Conservation (phyloP, 2,797 vertebrate genomes). For the Darevskia mixta region DNA sequence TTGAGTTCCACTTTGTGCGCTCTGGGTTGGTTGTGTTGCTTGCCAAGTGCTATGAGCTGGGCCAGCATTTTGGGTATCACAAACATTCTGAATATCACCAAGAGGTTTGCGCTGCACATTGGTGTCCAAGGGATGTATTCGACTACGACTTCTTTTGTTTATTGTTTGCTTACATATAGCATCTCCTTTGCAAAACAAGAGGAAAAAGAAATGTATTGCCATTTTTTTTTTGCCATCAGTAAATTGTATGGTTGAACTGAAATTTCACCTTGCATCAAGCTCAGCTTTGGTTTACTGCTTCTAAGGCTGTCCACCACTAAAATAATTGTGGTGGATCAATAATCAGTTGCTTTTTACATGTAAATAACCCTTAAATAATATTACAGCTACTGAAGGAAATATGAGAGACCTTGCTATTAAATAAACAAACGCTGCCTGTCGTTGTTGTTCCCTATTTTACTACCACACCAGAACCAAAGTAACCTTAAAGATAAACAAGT, state of each 20-base stretch:
- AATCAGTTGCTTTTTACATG: not conserved
- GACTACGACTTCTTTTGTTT: constrained; percentile 72
- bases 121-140: constrained; percentile 62
- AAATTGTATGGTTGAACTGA: not conserved
- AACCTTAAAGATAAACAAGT: not conserved
- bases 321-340: not conserved
- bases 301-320: not conserved
- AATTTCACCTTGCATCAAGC: not conserved
- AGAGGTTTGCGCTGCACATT: constrained; percentile 71
- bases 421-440: not conserved
- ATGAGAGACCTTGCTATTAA: not conserved
- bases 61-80: constrained; percentile 44
- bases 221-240: not conserved
- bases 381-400: not conserved
- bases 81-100: constrained; percentile 73
- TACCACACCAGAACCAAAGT: not conserved
- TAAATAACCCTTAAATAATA: not conserved
- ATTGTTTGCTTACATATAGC: constrained; percentile 77
- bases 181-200: constrained; percentile 77
- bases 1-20: constrained; percentile 55
- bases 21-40: constrained; percentile 57
- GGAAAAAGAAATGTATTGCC: constrained; percentile 49
- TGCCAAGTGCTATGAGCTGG: constrained; percentile 59
- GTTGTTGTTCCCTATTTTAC: not conserved
- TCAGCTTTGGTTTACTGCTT: not conserved